phyloP scores from a whole-genome alignment of 2,113 vertebrate genomes.

The Nycticryphes semicollaris region DNA sequence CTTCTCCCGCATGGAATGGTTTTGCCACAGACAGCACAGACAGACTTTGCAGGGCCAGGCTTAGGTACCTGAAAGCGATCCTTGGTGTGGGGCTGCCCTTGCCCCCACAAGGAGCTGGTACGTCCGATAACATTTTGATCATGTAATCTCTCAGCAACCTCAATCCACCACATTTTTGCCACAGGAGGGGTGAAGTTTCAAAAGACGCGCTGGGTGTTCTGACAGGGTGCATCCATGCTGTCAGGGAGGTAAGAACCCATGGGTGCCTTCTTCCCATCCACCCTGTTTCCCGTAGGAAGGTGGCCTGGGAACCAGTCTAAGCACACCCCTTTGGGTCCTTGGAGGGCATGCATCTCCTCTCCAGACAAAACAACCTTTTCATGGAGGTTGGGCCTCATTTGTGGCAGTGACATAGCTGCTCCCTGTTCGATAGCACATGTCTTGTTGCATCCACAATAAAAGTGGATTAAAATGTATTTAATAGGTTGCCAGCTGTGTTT shows the following conservation, averaged over 20 bases:
- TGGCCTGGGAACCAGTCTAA: neutral
- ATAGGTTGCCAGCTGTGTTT: neutral
- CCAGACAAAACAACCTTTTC: neutral
- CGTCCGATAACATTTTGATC: neutral
- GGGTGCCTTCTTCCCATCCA: neutral
- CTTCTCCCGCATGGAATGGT: neutral
- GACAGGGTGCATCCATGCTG: neutral
- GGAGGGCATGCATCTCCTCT: neutral
- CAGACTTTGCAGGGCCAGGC: neutral
- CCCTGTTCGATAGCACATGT: neutral
- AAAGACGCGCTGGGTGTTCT: neutral
- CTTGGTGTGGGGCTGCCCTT: neutral
- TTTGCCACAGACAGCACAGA: neutral
- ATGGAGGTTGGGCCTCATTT: neutral
- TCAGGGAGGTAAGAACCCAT: neutral
- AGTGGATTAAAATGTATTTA: neutral
- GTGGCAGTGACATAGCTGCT: neutral
- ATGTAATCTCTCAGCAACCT: neutral
- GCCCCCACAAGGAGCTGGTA: fast-evolving
- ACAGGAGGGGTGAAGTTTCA: neutral
- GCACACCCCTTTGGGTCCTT: neutral
- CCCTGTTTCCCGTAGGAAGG: neutral
- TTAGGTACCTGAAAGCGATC: fast-evolving
- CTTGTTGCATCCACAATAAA: neutral
- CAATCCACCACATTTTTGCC: neutral